Evolutionary conservation across 2,113 vertebrate genomes (phyloP).

Genomic region (Paradisaea rubra): DNA sequence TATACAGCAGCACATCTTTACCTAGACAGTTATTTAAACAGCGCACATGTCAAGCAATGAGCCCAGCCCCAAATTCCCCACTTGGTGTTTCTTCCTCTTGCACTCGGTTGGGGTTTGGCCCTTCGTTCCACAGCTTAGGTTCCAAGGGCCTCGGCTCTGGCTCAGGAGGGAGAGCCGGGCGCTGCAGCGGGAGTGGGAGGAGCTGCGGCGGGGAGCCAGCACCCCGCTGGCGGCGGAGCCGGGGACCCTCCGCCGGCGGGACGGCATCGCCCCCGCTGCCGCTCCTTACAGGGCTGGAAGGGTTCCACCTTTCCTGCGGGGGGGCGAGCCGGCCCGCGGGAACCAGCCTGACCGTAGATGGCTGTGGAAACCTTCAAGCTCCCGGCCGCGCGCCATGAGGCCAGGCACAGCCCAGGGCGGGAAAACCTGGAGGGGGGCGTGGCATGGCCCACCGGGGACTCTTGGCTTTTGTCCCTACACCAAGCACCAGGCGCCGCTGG

Average conservation of each 20-base stretch:
- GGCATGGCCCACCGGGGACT: neutral
- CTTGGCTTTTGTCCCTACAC: neutral
- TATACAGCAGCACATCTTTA: neutral
- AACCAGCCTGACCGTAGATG: slow-evolving; percentile 70
- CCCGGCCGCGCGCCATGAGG: neutral
- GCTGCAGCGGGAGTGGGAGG: fast-evolving
- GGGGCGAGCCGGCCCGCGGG: neutral
- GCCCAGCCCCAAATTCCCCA: neutral
- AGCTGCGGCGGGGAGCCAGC: neutral
- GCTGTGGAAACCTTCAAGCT: slow-evolving; percentile 41
- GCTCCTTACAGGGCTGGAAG: slow-evolving; percentile 66
- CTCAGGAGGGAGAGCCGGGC: neutral
- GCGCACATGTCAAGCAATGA: neutral
- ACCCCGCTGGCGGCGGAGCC: neutral
- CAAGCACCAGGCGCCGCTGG: fast-evolving
- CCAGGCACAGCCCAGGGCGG: neutral
- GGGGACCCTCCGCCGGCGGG: neutral
- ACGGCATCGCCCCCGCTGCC: neutral
- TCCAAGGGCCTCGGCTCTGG: fast-evolving
- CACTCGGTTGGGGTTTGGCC: neutral
- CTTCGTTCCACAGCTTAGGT: neutral
- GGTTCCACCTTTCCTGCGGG: slow-evolving; percentile 32
- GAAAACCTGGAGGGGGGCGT: neutral
- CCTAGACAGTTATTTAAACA: neutral
- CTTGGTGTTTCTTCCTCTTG: neutral